Percentiles rank a stretch among this genome's conserved stretches.
phyloP scores from a whole-genome alignment of 2,113 vertebrate genomes.

The Pomatorhinus ruficollis region DNA sequence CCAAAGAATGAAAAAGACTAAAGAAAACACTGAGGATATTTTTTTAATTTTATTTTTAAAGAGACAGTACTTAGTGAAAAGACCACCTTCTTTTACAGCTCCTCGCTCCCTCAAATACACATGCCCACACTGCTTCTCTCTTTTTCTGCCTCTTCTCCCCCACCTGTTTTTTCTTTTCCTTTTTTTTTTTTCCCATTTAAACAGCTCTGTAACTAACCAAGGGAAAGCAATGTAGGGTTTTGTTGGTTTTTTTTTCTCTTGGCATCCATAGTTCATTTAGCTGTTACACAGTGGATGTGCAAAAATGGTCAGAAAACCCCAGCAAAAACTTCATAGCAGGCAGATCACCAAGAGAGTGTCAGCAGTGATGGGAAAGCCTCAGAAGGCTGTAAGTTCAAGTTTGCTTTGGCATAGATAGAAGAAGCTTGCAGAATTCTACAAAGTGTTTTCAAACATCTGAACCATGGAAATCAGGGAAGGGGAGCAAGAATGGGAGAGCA shows the following conservation, averaged over 20 bases:
- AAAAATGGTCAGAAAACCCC: constrained; percentile 51
- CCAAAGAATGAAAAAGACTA: constrained; percentile 81
- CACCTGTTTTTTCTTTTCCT: neutral
- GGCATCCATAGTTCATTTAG: neutral
- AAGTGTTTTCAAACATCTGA: constrained; percentile 29
- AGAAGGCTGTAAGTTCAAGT: constrained; percentile 45
- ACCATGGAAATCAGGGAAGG: neutral
- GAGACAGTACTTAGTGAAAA: neutral
- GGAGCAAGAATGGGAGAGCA: neutral
- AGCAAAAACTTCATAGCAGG: constrained; percentile 23
- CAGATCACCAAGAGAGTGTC: constrained; percentile 32
- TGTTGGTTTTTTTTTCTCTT: neutral
- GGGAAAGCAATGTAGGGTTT: neutral
- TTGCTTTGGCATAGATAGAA: constrained; percentile 47
- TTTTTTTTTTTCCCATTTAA: neutral
- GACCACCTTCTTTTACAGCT: neutral
- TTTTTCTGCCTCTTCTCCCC: neutral
- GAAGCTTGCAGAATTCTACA: constrained; percentile 23
- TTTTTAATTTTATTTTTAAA: constrained; percentile 60
- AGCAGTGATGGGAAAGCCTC: constrained; percentile 58
- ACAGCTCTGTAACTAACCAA: neutral
- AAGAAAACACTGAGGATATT: constrained; percentile 72
- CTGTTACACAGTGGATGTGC: constrained; percentile 10
- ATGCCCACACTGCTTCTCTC: neutral
- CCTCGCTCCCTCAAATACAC: neutral